phyloP scores from a whole-genome alignment of 2,888 invertebrate species.

The Drosophila bunnanda region DNA sequence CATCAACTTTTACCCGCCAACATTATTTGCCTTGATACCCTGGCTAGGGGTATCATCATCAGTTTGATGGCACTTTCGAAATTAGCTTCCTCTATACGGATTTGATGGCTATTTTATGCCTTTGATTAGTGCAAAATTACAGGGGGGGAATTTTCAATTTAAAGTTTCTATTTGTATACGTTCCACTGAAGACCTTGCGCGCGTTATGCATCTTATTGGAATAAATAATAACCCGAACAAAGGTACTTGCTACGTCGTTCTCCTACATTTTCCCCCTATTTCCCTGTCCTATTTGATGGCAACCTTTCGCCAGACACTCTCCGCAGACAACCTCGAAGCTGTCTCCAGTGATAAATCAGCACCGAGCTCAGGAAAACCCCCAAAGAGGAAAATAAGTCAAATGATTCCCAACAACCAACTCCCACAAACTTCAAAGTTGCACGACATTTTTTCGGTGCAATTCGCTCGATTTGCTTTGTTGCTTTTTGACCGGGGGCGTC shows the following conservation, averaged over 20 bases:
- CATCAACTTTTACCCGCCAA: conserved; percentile 67
- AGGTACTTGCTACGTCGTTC: background rate
- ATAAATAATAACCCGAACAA: background rate
- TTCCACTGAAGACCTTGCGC: background rate
- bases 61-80: background rate
- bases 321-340: conserved; percentile 31
- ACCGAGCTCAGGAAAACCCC: conserved; percentile 42
- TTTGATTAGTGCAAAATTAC: background rate
- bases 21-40: conserved; percentile 45
- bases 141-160: too few relatives aligned
- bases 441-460: conserved; percentile 61
- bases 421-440: conserved; percentile 54
- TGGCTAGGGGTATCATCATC: conserved; percentile 11
- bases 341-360: conserved; percentile 73
- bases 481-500: conserved; percentile 33
- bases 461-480: background rate
- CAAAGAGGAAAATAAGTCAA: conserved; percentile 13
- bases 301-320: conserved; percentile 69
- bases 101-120: background rate
- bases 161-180: background rate
- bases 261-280: background rate
- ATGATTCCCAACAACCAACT: conserved; percentile 36
- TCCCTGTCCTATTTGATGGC: conserved; percentile 31
- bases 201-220: background rate
- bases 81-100: background rate